A percentile compares a stretch with the other conserved stretches of the same genome.
Conservation (phyloP, 2,888 invertebrate species). For the Drosophila engyochracea region DNA sequence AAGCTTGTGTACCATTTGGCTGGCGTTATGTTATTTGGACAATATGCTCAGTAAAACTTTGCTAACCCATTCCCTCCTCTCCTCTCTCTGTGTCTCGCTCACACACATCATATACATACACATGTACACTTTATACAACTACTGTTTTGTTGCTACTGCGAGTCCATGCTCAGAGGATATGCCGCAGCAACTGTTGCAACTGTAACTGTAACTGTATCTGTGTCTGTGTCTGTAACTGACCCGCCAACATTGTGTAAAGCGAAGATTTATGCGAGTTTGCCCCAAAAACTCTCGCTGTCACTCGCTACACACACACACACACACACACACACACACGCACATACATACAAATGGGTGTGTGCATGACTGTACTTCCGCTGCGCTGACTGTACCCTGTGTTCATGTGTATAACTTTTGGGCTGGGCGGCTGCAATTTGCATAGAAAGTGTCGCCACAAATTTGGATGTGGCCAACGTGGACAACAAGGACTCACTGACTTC, state of each 20-base stretch:
- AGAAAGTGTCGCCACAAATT: constrained; percentile 82
- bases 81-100: neutral
- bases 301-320: constrained; percentile 4
- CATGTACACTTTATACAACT: constrained; percentile 36
- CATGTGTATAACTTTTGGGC: constrained; percentile 38
- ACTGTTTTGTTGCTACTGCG: constrained; percentile 29
- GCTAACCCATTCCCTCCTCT: constrained; percentile 26
- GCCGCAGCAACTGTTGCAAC: constrained; percentile 41
- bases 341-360: constrained; percentile 41
- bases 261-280: constrained; percentile 83
- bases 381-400: constrained; percentile 71
- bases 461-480: constrained; percentile 40
- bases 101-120: constrained; percentile 11
- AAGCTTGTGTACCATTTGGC: constrained; percentile 43
- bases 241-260: constrained; percentile 84
- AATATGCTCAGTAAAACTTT: constrained; percentile 80
- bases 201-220: constrained; percentile 31
- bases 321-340: neutral
- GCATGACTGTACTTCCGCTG: constrained; percentile 75
- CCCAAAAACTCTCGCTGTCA: constrained; percentile 68
- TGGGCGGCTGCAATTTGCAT: constrained; percentile 73
- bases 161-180: constrained; percentile 32
- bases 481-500: constrained; percentile 30
- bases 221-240: constrained; percentile 70
- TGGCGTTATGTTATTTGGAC: constrained; percentile 70